These are phyloP conservation scores for Drosophila sucinea DNA, from an alignment of 1,140 invertebrate species.

Conservation along the genomic window DNA sequence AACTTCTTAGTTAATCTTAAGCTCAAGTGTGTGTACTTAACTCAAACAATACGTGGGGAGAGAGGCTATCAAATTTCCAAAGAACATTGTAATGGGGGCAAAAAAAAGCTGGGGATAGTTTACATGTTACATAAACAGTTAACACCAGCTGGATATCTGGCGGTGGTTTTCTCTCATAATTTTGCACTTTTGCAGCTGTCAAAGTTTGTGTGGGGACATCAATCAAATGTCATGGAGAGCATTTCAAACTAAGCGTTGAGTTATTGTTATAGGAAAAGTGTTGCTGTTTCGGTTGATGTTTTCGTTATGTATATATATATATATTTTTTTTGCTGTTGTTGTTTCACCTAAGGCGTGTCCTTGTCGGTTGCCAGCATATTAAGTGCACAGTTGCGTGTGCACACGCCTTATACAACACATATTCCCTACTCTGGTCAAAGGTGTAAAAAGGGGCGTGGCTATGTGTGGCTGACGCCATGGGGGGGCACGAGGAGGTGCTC, in stretches of 20 bases:
- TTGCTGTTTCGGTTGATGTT: not conserved
- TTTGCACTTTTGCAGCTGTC: constrained; percentile 72
- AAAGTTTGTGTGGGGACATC: constrained; percentile 48
- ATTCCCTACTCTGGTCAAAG: constrained; percentile 50
- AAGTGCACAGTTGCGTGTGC: constrained; percentile 73
- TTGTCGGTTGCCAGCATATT: constrained; percentile 45
- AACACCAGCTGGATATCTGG: constrained; percentile 56
- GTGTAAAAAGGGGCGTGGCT: constrained; percentile 68
- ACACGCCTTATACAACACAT: constrained; percentile 52
- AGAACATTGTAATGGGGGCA: too few species aligned
- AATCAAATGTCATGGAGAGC: constrained; percentile 68
- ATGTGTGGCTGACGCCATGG: constrained; percentile 50
- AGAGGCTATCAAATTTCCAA: too few species aligned
- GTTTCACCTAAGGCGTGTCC: constrained; percentile 58
- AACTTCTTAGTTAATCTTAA: too few species aligned
- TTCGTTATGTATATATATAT: constrained; percentile 8
- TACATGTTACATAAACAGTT: constrained; percentile 29
- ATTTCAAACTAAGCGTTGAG: constrained; percentile 61
- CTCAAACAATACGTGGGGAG: too few species aligned
- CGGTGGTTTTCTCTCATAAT: constrained; percentile 26
- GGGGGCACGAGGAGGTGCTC: not conserved
- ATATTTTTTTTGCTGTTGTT: constrained; percentile 25
- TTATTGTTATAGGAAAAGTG: constrained; percentile 36
- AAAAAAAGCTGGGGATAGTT: too few species aligned
- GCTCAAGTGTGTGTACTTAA: too few species aligned